Evolutionary conservation across 2,888 invertebrate genomes (phyloP), one percentile per base, ranked within the genome.

Genomic region (Agrilus cyanescens): DNA sequence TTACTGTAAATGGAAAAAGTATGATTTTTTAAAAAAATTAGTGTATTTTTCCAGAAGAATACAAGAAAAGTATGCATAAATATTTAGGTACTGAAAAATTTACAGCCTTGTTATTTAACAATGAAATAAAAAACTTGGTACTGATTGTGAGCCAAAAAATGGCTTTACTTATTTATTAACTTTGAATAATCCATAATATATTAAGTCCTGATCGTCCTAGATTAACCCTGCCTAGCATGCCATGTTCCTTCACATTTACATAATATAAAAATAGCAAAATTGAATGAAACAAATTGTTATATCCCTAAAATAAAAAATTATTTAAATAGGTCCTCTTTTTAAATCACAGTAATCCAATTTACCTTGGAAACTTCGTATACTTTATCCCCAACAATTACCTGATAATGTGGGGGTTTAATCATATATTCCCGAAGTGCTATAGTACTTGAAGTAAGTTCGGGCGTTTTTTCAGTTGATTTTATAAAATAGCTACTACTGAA

Each of bases 241-340:
- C 84, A 50, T 80, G 75, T 54, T 84, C 79, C 53, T 80, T 76
- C 49, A 72, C 74, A 53, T 82, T 83, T 49, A 88, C 80, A 56
- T 79, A 76, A 58, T 83, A 78, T 32, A 91, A 63, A 63, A 93
- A 85, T 57, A 91, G 75, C 55, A 93, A 73, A 48, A 93, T 73
- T 39, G 87, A 80, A 65, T 90, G 87, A 62, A 91, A 85, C 57
- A 93, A 68, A 69, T 91, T 93, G 70, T 89, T 88, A 57, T 90
- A 78, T 40, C 91, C 90, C 78, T 80, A 61, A 49, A 72, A 70
- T 41, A 52, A 45, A 46, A 49, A 49, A 46, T 25, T 12, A 31
- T 4, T 33, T 40, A 25, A 10, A 13, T 15, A 32, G 35, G 25
- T 4, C 5, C 30, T 2, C 3, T 32, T 13, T 12, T n/a, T 13